Evolutionary conservation across 1,140 invertebrate genomes (phyloP).

Genomic region (Galleria mellonella): DNA sequence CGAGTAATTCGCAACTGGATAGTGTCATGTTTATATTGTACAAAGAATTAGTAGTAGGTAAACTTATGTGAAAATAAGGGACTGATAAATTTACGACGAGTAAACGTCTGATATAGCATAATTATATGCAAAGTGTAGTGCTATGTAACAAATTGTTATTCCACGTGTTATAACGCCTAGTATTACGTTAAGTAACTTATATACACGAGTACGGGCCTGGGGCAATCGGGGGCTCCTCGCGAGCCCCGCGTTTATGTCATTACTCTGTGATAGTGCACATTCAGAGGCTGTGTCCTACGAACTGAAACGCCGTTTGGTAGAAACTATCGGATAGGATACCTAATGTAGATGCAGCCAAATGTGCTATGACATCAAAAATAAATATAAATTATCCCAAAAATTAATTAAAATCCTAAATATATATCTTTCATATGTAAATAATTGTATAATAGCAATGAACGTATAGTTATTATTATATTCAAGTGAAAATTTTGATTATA

Average conservation of each 20-base stretch:
- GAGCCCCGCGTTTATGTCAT: constrained; percentile 64
- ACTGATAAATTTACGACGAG: constrained; percentile 40
- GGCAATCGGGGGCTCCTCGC: constrained; percentile 56
- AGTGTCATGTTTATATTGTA: constrained; percentile 47
- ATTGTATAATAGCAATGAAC: constrained; percentile 63
- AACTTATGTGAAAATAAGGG: constrained; percentile 26
- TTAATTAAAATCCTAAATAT: constrained; percentile 69
- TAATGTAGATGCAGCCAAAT: constrained; percentile 35
- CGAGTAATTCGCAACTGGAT: constrained; percentile 2
- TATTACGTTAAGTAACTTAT: constrained; percentile 66
- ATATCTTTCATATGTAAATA: constrained; percentile 67
- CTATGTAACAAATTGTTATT: constrained; percentile 58
- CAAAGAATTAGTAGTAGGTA: constrained; percentile 22
- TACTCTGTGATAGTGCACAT: constrained; percentile 72
- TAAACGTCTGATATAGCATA: constrained; percentile 35
- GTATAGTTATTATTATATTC: constrained; percentile 33
- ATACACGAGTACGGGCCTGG: constrained; percentile 65
- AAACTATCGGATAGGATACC: constrained; percentile 7
- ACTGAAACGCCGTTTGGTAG: constrained; percentile 3
- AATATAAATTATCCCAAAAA: constrained; percentile 73
- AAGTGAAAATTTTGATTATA: constrained; percentile 43
- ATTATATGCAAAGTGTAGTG: constrained; percentile 48
- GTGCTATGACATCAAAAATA: constrained; percentile 68
- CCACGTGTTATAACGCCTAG: constrained; percentile 62
- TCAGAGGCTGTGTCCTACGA: constrained; percentile 32